phyloP scores from a whole-genome alignment of 2,113 vertebrate genomes.

The Lipophrys pholis region DNA sequence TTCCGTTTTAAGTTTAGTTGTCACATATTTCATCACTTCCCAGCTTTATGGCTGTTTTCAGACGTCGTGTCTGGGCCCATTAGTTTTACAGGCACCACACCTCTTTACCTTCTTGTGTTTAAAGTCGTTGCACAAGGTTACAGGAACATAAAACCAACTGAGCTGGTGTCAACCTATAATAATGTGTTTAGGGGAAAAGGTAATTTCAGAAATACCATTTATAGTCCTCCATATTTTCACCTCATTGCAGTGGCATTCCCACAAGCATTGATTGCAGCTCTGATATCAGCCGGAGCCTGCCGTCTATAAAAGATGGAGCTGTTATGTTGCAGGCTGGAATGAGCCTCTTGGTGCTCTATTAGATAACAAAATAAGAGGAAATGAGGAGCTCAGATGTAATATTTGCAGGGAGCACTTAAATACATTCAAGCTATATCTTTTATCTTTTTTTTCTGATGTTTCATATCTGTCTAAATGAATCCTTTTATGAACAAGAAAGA shows the following conservation, averaged over 20 bases:
- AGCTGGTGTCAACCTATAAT: neutral
- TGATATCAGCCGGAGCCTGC: slow-evolving; percentile 25
- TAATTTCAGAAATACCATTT: slow-evolving; percentile 43
- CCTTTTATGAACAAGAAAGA: neutral
- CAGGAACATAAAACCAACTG: slow-evolving; percentile 20
- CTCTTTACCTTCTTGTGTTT: slow-evolving; percentile 22
- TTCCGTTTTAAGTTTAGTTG: neutral
- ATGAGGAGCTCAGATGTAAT: neutral
- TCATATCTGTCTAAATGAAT: neutral
- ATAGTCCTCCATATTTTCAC: slow-evolving; percentile 46
- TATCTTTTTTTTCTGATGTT: neutral
- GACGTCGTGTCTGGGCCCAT: neutral
- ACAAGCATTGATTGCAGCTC: slow-evolving; percentile 20
- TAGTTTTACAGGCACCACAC: slow-evolving; percentile 3
- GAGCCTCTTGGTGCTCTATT: slow-evolving; percentile 35
- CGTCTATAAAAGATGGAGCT: slow-evolving; percentile 31
- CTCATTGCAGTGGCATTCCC: slow-evolving; percentile 20
- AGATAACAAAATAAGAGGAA: slow-evolving; percentile 7
- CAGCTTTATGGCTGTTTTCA: neutral
- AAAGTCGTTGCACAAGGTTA: slow-evolving; percentile 19
- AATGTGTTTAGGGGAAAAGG: slow-evolving; percentile 27
- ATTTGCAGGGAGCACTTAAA: slow-evolving; percentile 4
- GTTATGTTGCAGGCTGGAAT: slow-evolving; percentile 30
- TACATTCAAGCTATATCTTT: neutral
- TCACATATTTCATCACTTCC: neutral